These are phyloP conservation scores for Gymnopithys bicolor DNA, from an alignment of 2,797 vertebrate species.

Conservation along the genomic window DNA sequence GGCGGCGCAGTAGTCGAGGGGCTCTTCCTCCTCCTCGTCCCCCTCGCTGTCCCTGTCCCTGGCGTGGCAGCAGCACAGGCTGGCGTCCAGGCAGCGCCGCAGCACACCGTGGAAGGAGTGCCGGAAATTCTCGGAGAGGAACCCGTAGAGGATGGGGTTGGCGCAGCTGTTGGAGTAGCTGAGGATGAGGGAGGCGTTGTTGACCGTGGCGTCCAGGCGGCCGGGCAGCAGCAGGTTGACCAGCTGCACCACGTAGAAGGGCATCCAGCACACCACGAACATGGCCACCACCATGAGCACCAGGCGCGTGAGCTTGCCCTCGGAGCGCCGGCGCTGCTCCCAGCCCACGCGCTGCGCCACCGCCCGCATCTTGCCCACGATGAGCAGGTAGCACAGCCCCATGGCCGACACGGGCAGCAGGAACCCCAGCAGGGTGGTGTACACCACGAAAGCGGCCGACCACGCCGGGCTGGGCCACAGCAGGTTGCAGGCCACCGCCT, in stretches of 20 bases:
- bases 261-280: constrained; percentile 93
- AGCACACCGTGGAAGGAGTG: constrained; percentile 88
- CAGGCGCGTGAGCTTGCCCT: constrained; percentile 85
- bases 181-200: constrained; percentile 87
- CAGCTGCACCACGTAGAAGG: constrained; percentile 89
- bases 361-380: constrained; percentile 86
- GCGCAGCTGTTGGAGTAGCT: constrained; percentile 91
- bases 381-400: constrained; percentile 88
- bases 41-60: rapidly evolving
- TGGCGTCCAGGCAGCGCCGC: constrained; percentile 83
- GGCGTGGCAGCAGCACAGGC: constrained; percentile 13
- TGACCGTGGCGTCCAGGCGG: constrained; percentile 83
- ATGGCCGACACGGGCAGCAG: constrained; percentile 89
- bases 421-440: constrained; percentile 89
- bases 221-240: constrained; percentile 82
- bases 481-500: constrained; percentile 87
- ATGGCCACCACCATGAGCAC: constrained; percentile 82
- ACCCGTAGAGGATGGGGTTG: constrained; percentile 89
- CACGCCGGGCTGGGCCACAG: constrained; percentile 87
- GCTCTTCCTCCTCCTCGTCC: constrained; percentile 80
- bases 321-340: constrained; percentile 88
- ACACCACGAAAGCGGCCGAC: constrained; percentile 87
- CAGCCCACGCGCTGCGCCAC: constrained; percentile 89
- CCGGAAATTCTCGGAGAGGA: constrained; percentile 89
- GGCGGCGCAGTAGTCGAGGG: constrained; percentile 86